These are phyloP conservation scores for Tangara arthus DNA, from an alignment of 2,797 vertebrate genomes.

Conservation along the genomic window DNA sequence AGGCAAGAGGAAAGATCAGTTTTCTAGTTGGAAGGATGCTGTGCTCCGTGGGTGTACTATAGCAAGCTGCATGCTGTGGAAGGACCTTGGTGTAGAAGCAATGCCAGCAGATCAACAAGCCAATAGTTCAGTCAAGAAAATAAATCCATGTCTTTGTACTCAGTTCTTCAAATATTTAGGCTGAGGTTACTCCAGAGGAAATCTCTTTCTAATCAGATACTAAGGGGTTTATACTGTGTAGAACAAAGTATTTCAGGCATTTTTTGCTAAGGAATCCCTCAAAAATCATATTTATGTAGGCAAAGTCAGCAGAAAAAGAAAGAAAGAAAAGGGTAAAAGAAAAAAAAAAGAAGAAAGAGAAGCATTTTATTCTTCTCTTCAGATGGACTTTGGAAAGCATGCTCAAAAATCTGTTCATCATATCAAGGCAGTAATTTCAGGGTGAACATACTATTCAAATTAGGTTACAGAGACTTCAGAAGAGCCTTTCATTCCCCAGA, in stretches of 20 bases:
- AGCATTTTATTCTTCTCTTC: not conserved
- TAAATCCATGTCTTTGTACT: not conserved
- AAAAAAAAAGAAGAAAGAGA: not conserved
- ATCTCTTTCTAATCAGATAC: not conserved
- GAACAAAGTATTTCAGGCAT: not conserved
- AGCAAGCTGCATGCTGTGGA: not conserved
- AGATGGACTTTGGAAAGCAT: not conserved
- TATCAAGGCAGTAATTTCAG: not conserved
- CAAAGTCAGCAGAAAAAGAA: not conserved
- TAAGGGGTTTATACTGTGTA: not conserved
- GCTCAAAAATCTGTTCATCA: not conserved
- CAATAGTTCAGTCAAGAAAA: conserved; percentile 2
- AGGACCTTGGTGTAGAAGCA: not conserved
- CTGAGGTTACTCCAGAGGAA: not conserved
- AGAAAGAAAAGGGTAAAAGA: not conserved
- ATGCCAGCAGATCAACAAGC: not conserved
- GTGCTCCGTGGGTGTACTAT: not conserved
- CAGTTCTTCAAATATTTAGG: conserved; percentile 23
- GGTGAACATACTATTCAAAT: not conserved
- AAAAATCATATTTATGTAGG: not conserved
- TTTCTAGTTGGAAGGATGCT: conserved; percentile 1
- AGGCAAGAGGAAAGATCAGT: not conserved
- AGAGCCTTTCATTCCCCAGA: not conserved
- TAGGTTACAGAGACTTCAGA: not conserved
- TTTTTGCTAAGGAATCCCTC: not conserved